Conservation (phyloP, 2,113 vertebrate species). For the Phrynosoma blainvillii region DNA sequence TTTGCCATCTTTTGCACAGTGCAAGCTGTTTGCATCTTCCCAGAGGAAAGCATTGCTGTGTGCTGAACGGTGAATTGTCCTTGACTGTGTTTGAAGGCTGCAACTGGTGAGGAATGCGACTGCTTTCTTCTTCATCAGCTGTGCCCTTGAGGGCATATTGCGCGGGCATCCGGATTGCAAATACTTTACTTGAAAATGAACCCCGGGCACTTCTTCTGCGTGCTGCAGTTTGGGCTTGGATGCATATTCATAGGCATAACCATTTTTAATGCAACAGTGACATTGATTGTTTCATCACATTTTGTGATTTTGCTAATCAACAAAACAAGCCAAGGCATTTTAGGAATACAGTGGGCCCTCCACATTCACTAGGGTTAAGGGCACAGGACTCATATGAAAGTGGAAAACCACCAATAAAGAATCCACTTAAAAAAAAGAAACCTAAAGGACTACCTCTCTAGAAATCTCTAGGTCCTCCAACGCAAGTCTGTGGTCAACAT, state of each 20-base stretch:
- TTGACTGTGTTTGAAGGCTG: neutral
- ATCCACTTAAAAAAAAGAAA: no score
- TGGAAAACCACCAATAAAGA: no score
- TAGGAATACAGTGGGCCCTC: no score
- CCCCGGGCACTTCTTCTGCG: neutral
- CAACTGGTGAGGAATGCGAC: neutral
- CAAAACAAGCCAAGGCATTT: no score
- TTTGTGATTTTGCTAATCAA: no score
- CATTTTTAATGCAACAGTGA: neutral
- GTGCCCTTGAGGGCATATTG: neutral
- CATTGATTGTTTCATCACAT: neutral
- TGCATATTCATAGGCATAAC: neutral
- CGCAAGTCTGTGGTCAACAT: no score
- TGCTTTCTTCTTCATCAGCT: neutral
- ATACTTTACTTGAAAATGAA: neutral
- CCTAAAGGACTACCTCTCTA: no score
- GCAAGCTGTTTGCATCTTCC: no score
- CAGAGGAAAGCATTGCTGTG: neutral
- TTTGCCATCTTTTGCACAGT: neutral
- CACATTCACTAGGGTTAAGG: no score
- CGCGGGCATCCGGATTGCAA: neutral
- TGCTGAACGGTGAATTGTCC: neutral
- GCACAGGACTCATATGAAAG: no score
- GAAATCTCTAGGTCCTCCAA: no score
- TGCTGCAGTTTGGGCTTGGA: no score